Percentiles rank a stretch among this genome's conserved stretches.
These are phyloP conservation scores for Eurytoma californica DNA, from an alignment of 2,888 invertebrate genomes.

Conservation along the genomic window DNA sequence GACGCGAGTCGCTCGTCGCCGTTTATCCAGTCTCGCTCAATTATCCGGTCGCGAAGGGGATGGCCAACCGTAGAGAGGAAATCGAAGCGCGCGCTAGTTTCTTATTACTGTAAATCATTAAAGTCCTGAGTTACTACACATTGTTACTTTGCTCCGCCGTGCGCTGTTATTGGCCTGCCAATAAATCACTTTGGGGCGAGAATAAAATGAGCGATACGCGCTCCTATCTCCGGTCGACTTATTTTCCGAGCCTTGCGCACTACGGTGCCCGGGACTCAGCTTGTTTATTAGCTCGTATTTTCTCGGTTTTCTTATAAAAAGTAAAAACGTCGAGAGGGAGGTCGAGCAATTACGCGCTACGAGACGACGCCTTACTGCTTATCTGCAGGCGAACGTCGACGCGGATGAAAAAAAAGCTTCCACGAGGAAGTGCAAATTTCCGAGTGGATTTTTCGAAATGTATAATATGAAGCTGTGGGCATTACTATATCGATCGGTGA, in stretches of 20 bases:
- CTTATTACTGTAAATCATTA: constrained; percentile 73
- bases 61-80: constrained; percentile 47
- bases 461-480: constrained; percentile 15
- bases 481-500: constrained; percentile 9
- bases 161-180: constrained; percentile 63
- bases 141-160: constrained; percentile 63
- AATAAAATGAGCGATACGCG: constrained; percentile 60
- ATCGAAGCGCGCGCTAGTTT: constrained; percentile 56
- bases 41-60: constrained; percentile 37
- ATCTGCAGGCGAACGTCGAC: constrained; percentile 16
- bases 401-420: constrained; percentile 41
- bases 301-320: constrained; percentile 36
- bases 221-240: constrained; percentile 48
- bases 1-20: constrained; percentile 15
- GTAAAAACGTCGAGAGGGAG: constrained; percentile 5
- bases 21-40: constrained; percentile 31
- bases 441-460: constrained; percentile 48
- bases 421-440: constrained; percentile 55
- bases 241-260: constrained; percentile 40
- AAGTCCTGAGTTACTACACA: constrained; percentile 68
- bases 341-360: constrained; percentile 29
- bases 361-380: constrained; percentile 14
- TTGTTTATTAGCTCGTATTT: constrained; percentile 55
- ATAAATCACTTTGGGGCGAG: constrained; percentile 64
- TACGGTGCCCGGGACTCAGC: constrained; percentile 44